Evolutionary conservation across 2,113 vertebrate genomes (phyloP), one percentile per base, ranked within the genome.

Genomic region (Meleagris gallopavo): DNA sequence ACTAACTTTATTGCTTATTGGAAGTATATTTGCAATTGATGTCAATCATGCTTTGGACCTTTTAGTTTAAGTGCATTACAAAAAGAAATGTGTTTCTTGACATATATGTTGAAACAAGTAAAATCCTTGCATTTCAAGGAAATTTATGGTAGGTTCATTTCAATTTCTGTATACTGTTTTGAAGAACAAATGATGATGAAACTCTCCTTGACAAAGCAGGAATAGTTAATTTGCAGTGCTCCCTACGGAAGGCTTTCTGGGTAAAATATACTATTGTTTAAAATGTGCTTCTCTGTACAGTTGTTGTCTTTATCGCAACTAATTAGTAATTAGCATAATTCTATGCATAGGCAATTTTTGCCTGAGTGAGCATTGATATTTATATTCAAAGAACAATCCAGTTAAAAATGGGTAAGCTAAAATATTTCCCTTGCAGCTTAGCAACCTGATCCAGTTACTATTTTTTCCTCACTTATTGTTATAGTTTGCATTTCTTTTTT

Each of bases 361-460:
- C 38, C 74, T 86, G 46, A 81, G 22, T 58, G 24, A 77, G 72
- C n/a, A 36, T 46, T 74, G 29, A 12, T 93, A 79, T 55, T 88
- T 94, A 55, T 83, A 40, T 73, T 85, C 75, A 67, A 54, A 94
- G 61, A 66, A 76, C 34, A 95, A 57, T 52, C 32, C 18, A 45
- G 22, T 90, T 86, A 20, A 88, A 90, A 95, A 60, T 61, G 32
- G 19, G 3, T 77, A 73, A 85, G 32, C 34, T 81, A 1, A 86
- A 69, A 17, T 86, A 71, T 86, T 95, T 93, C 21, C 41, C 20
- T 81, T 79, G 80, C 54, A 90, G 38, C 48, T 78, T 92, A 93
- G 70, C 45, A 86, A 69, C 70, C 10, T 72, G 70, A 60, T 57
- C 19, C 50, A 64, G 22, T 81, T 70, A 11, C 18, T 54, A 14